Percentiles rank a stretch among this genome's conserved stretches.
phyloP scores from a whole-genome alignment of 2,797 vertebrate genomes.

The Sebastes taczanowskii region DNA sequence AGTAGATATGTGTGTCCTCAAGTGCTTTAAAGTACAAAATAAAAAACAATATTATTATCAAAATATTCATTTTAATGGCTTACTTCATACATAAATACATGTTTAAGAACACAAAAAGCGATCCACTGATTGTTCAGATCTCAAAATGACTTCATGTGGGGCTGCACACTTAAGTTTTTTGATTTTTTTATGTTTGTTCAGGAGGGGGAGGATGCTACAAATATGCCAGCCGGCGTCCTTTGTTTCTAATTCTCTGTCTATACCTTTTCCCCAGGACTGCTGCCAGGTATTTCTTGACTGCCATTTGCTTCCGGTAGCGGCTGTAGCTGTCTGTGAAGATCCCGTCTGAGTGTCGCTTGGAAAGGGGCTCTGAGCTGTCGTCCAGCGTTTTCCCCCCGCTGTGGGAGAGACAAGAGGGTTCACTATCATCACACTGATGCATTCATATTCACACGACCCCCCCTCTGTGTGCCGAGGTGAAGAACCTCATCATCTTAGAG shows the following conservation, averaged over 20 bases:
- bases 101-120: slow-evolving; percentile 93
- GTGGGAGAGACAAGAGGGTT: slow-evolving; percentile 32
- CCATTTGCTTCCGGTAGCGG: slow-evolving; percentile 99
- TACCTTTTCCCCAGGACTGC: slow-evolving; percentile 99
- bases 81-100: slow-evolving; percentile 99
- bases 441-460: slow-evolving; percentile 1
- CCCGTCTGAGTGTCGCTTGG: slow-evolving; percentile 97
- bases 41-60: slow-evolving; percentile 99
- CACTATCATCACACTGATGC: slow-evolving; percentile 11
- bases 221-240: slow-evolving; percentile 97
- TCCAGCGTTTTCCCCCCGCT: slow-evolving; percentile 82
- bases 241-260: slow-evolving; percentile 99
- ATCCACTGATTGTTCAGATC: slow-evolving; percentile 76
- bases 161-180: slow-evolving; percentile 80
- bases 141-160: slow-evolving; percentile 86
- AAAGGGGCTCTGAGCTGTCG: slow-evolving; percentile 90
- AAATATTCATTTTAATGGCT: slow-evolving; percentile 99
- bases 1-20: slow-evolving; percentile 93
- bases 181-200: slow-evolving; percentile 17
- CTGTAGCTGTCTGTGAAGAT: slow-evolving; percentile 99
- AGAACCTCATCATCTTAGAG: background rate
- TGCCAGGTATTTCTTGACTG: slow-evolving; percentile 99
- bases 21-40: slow-evolving; percentile 96
- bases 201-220: slow-evolving; percentile 89
- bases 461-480: background rate